Percentiles rank a stretch among this genome's conserved stretches.
These are phyloP conservation scores for Apotomis turbidana DNA, from an alignment of 2,888 invertebrate species.

Conservation along the genomic window DNA sequence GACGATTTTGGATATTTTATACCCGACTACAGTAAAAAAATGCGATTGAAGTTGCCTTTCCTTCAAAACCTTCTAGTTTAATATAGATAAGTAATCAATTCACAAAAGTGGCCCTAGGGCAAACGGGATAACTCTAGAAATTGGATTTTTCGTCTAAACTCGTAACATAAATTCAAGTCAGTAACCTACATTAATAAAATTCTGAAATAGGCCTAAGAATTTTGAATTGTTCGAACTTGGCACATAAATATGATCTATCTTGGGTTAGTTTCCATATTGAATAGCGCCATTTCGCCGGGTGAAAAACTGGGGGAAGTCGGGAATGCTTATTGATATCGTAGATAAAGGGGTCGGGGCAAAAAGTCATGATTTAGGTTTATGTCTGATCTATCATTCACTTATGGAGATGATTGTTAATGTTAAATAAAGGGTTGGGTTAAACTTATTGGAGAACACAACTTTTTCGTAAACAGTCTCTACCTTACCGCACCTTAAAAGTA, in stretches of 20 bases:
- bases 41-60: too few species aligned
- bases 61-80: too few species aligned
- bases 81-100: too few species aligned
- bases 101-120: background rate
- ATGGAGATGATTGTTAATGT: background rate
- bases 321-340: slow-evolving; percentile 35
- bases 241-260: slow-evolving; percentile 41
- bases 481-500: too few species aligned
- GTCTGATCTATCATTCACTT: background rate
- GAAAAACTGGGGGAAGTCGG: slow-evolving; percentile 38
- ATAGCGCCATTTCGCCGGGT: slow-evolving; percentile 30
- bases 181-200: background rate
- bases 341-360: slow-evolving; percentile 9
- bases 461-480: too few species aligned
- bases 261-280: slow-evolving; percentile 33
- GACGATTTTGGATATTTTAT: too few species aligned
- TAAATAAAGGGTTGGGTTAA: background rate
- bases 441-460: too few species aligned
- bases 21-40: too few species aligned
- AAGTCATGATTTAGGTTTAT: background rate
- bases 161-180: slow-evolving; percentile 4
- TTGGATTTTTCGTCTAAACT: background rate
- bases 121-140: background rate
- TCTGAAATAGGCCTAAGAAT: slow-evolving; percentile 27
- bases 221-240: slow-evolving; percentile 33